These are phyloP conservation scores for Drosophila melanocephala DNA, from an alignment of 2,888 invertebrate species.

Conservation along the genomic window DNA sequence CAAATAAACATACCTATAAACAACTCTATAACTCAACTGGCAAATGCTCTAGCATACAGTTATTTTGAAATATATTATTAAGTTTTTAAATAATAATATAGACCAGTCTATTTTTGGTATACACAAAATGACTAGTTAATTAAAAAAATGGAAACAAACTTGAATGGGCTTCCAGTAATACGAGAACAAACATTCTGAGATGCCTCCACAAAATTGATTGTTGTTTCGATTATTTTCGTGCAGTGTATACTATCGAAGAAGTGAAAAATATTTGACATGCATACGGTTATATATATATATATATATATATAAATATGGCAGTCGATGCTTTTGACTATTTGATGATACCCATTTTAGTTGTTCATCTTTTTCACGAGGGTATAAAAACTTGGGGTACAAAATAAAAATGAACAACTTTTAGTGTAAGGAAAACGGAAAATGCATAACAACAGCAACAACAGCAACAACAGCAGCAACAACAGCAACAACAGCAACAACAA, in stretches of 20 bases:
- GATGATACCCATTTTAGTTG: not conserved
- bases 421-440: conserved; percentile 52
- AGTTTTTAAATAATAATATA: no score
- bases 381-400: conserved; percentile 23
- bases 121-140: no score
- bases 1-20: not conserved
- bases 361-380: conserved; percentile 9
- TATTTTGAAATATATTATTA: no score
- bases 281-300: not conserved
- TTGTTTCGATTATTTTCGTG: not conserved
- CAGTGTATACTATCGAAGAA: not conserved
- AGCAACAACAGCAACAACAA: conserved; percentile 9
- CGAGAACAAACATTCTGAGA: not conserved
- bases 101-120: no score
- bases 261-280: not conserved
- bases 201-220: not conserved
- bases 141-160: no score
- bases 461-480: conserved; percentile 17
- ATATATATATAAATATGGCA: not conserved
- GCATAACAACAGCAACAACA: conserved; percentile 39
- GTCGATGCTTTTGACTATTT: not conserved
- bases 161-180: not conserved
- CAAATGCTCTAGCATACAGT: not conserved
- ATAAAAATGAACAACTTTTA: conserved; percentile 50
- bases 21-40: not conserved